Evolutionary conservation across 2,797 vertebrate genomes (phyloP).

Genomic region (Cichlasoma orientale): DNA sequence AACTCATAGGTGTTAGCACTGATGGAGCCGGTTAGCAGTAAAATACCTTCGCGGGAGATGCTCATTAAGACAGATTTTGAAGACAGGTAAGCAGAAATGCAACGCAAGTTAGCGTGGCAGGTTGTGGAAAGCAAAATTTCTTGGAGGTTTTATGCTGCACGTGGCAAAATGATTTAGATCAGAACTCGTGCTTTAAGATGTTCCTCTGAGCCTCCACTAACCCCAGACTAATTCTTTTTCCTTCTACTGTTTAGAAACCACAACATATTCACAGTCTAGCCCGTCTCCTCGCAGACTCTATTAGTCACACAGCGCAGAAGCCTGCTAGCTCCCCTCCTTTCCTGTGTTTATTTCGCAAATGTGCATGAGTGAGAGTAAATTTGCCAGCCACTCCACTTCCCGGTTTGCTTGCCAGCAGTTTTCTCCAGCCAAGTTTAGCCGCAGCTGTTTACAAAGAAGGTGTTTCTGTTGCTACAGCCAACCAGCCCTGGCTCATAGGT

Average conservation of each 20-base stretch:
- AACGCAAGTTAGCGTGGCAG: slow-evolving; percentile 3
- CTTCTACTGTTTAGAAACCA: slow-evolving; percentile 58
- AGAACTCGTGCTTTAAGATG: slow-evolving; percentile 13
- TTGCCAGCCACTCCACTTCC: slow-evolving; percentile 63
- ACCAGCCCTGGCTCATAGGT: slow-evolving; percentile 11
- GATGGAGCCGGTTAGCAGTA: slow-evolving; percentile 20
- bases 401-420: slow-evolving; percentile 53
- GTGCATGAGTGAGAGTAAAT: slow-evolving; percentile 66
- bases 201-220: slow-evolving; percentile 30
- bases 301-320: slow-evolving; percentile 69
- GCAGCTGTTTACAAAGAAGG: slow-evolving; percentile 61
- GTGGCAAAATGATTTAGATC: background rate
- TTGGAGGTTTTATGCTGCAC: background rate
- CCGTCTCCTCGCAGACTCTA: slow-evolving; percentile 62
- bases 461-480: slow-evolving; percentile 47
- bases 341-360: slow-evolving; percentile 71
- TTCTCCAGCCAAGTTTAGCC: slow-evolving; percentile 47
- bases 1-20: background rate
- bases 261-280: slow-evolving; percentile 71
- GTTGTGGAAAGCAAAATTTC: slow-evolving; percentile 10
- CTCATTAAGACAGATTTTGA: slow-evolving; percentile 20
- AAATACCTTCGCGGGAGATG: slow-evolving; percentile 26
- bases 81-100: background rate
- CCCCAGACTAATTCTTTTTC: slow-evolving; percentile 50
- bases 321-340: slow-evolving; percentile 35